Percentiles rank a stretch among this genome's conserved stretches.
Conservation (phyloP, 1,140 invertebrate species). For the Zaprionus taronus region DNA sequence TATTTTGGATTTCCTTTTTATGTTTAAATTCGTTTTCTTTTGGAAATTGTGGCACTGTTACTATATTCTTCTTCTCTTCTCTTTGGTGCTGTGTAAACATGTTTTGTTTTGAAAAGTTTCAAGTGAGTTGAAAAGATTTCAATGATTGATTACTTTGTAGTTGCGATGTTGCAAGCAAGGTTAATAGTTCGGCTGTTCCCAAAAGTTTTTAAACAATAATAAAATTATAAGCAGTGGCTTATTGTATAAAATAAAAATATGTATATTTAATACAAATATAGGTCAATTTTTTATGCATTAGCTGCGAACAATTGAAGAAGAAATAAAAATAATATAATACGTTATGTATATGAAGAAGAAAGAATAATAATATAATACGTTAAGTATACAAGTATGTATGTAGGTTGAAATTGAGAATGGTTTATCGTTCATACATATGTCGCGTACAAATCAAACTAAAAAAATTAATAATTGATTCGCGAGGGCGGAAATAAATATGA, state of each 20-base stretch:
- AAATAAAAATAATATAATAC: not conserved
- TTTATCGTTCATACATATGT: too few relatives aligned
- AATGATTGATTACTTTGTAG: slow-evolving; percentile 1
- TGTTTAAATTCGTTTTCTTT: not conserved
- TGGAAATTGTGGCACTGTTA: not conserved
- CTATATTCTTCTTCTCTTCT: not conserved
- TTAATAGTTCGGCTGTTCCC: not conserved
- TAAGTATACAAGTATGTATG: too few relatives aligned
- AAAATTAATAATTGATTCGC: too few relatives aligned
- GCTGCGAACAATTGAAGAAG: slow-evolving; percentile 11
- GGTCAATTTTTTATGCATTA: slow-evolving; percentile 77
- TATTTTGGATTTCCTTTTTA: slow-evolving; percentile 10
- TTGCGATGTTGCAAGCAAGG: not conserved
- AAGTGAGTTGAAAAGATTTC: slow-evolving; percentile 2
- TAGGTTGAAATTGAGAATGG: too few relatives aligned
- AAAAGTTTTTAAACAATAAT: too few relatives aligned
- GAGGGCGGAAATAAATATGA: too few relatives aligned
- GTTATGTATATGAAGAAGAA: not conserved
- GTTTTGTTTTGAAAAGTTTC: slow-evolving; percentile 3
- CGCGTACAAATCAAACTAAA: too few relatives aligned
- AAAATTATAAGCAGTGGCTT: too few relatives aligned
- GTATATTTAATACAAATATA: slow-evolving; percentile 71
- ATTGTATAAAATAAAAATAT: slow-evolving; percentile 54
- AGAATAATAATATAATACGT: not conserved
- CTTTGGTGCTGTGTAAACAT: not conserved